Conservation (phyloP, 2,888 invertebrate species). For the Polia nebulosa region DNA sequence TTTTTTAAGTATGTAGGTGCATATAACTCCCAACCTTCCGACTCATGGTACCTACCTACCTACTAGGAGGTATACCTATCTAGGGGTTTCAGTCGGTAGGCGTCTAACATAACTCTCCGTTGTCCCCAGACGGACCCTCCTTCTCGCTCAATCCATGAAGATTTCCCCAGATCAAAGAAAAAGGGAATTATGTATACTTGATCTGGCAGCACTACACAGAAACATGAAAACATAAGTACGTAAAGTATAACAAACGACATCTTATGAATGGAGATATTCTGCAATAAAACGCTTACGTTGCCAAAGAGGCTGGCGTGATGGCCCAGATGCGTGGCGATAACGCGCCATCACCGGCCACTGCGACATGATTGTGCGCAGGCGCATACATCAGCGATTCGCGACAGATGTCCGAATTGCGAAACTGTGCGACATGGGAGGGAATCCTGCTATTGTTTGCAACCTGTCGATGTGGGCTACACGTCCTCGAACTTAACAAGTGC, state of each 20-base stretch:
- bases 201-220: neutral
- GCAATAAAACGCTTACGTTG: constrained; percentile 52
- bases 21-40: neutral
- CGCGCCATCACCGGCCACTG: constrained; percentile 61
- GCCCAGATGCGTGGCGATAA: constrained; percentile 66
- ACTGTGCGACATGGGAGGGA: constrained; percentile 68
- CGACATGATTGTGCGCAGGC: constrained; percentile 73
- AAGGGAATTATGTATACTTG: neutral
- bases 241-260: neutral
- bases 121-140: neutral
- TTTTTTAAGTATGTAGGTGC: neutral
- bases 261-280: constrained; percentile 47
- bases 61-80: too few relatives aligned
- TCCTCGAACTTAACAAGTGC: constrained; percentile 71
- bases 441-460: constrained; percentile 64
- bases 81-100: too few relatives aligned
- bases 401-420: constrained; percentile 83
- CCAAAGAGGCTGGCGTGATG: constrained; percentile 47
- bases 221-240: constrained; percentile 3
- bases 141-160: neutral
- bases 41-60: too few relatives aligned
- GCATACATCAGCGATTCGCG: constrained; percentile 80
- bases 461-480: constrained; percentile 51
- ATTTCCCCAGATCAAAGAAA: neutral
- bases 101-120: too few relatives aligned